Base-by-base conservation (phyloP, 2,113 vertebrate species). In the Triplophysa dalaica region DNA sequence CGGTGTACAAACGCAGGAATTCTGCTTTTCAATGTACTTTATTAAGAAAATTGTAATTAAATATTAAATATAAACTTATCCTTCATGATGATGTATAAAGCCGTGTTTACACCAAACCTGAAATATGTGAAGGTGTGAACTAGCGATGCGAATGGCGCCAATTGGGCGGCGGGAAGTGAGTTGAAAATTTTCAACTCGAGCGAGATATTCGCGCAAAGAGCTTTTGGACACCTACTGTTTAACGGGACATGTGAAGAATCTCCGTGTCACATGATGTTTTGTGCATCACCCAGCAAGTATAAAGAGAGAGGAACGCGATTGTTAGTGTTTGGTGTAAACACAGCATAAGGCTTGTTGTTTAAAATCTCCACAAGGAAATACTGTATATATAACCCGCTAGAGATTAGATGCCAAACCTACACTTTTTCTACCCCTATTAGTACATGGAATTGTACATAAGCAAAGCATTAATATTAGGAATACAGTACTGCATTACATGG, bases 1-100 rank as follows among this genome's bases (percentile, higher is more conserved):
- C n/a, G 64, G 50, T 33, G 33, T 33, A 33, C 66, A 58, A 70
- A 56, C 16, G 48, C 62, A 81, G 24, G 43, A 24, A 74, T 80
- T 82, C 54, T 68, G n/a, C 69, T 68, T 62, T 69, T 70, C 73
- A 80, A 65, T 74, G 33, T 61, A 60, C 33, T 75, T 38, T 64
- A 52, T 43, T 48, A n/a, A n/a, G n/a, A n/a, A n/a, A 74, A 54
- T 77, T 70, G 24, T 77, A 68, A 82, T 80, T 74, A 85, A 73
- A 72, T 80, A 85, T 82, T 24, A 24, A 24, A 24, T 29, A 29
- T 73, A 62, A 63, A 48, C 24, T 50, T 11, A 50, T 33, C 69
- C 64, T 58, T 45, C 77, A 52, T 66, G 58, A 33, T 33, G 33
- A 33, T 33, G 33, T 33, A 33, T 33, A 33, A 33, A 6, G 4